phyloP scores from a whole-genome alignment of 2,888 invertebrate genomes.

The Drosophila crucigera region DNA sequence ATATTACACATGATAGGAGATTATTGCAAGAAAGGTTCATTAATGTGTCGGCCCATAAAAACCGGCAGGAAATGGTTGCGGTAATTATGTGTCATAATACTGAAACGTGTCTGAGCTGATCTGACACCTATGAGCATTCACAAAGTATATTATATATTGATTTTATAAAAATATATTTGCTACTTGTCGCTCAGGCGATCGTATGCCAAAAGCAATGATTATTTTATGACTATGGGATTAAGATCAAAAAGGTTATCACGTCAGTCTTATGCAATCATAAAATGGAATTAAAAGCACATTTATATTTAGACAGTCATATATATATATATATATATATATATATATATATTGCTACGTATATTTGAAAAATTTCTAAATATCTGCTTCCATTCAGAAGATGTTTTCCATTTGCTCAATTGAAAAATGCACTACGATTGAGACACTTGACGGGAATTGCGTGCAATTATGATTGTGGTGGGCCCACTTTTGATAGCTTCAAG shows the following conservation, averaged over 20 bases:
- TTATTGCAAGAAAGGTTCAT: background rate
- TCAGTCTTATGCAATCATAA: slow-evolving; percentile 34
- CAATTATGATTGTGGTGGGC: slow-evolving; percentile 37
- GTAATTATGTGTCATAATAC: background rate
- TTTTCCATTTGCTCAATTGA: slow-evolving; percentile 44
- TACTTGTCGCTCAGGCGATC: slow-evolving; percentile 2
- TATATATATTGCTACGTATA: background rate
- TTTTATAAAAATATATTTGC: background rate
- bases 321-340: background rate
- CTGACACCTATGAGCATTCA: background rate
- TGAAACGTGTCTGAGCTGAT: background rate
- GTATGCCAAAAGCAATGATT: slow-evolving; percentile 10
- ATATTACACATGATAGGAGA: background rate
- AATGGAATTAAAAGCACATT: background rate
- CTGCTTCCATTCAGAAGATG: slow-evolving; percentile 36
- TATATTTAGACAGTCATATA: slow-evolving; percentile 19
- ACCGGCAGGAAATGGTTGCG: background rate
- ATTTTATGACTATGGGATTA: slow-evolving; percentile 29
- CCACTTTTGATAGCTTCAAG: slow-evolving; percentile 53
- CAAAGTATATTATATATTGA: background rate
- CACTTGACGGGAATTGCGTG: slow-evolving; percentile 65
- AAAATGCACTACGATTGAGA: slow-evolving; percentile 55
- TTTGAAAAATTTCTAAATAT: slow-evolving; percentile 10
- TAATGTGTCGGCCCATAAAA: background rate
- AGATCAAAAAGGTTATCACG: slow-evolving; percentile 54